phyloP scores from a whole-genome alignment of 2,113 vertebrate species.

The Aegypius monachus region DNA sequence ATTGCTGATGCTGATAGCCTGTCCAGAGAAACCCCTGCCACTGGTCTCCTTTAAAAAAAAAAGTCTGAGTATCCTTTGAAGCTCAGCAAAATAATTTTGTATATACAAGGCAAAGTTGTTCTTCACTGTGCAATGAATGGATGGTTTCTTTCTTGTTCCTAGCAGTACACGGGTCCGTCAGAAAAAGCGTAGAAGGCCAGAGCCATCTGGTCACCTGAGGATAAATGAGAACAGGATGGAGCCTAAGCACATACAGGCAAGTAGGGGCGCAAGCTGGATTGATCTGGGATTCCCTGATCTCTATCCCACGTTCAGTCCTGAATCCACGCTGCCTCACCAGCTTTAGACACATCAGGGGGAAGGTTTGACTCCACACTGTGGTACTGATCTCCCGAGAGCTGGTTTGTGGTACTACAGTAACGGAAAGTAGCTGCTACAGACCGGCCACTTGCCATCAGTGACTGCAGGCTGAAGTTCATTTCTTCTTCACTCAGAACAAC shows the following conservation, averaged over 20 bases:
- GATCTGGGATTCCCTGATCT: background rate
- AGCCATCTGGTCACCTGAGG: background rate
- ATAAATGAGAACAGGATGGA: background rate
- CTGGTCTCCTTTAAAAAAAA: background rate
- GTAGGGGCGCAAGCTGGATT: background rate
- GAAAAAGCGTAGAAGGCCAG: rapidly evolving
- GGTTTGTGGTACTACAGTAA: background rate
- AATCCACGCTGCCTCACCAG: rapidly evolving
- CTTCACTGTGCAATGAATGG: background rate
- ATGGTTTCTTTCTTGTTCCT: background rate
- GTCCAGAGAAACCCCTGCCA: background rate
- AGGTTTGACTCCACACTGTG: rapidly evolving
- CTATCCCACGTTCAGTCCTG: background rate
- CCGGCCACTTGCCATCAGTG: background rate
- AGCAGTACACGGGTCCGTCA: background rate
- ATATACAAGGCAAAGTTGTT: background rate
- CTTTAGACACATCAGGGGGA: background rate
- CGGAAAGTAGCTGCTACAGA: background rate
- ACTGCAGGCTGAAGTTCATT: background rate
- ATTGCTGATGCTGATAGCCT: background rate
- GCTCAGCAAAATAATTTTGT: background rate
- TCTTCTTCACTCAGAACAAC: background rate
- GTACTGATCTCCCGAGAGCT: background rate
- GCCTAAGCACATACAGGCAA: background rate
- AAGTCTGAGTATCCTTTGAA: background rate